Percentiles rank a stretch among this genome's conserved stretches.
Conservation (phyloP, 2,113 vertebrate genomes). For the Chloropsis hardwickii region DNA sequence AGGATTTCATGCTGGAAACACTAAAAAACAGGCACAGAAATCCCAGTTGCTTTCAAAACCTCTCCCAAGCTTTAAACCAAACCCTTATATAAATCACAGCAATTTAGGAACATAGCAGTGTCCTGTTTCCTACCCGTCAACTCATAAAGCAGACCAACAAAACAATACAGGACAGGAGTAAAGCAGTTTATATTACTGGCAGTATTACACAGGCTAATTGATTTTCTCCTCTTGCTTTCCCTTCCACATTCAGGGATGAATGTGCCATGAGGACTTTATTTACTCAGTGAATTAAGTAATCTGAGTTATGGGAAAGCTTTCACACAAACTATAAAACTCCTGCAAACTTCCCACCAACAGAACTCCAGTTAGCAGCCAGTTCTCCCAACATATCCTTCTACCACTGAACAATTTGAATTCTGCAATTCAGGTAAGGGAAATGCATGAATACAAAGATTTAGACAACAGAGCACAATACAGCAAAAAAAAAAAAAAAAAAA, state of each 20-base stretch:
- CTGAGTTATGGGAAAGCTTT: neutral
- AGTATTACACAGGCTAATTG: neutral
- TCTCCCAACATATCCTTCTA: neutral
- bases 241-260: neutral
- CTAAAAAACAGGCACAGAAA: neutral
- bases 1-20: neutral
- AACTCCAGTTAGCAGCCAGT: neutral
- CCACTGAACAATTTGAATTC: neutral
- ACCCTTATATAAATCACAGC: neutral
- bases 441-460: neutral
- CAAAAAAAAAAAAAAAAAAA: neutral
- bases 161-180: neutral
- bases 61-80: neutral
- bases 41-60: neutral
- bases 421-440: neutral
- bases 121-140: neutral
- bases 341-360: neutral
- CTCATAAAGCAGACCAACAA: neutral
- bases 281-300: conserved; percentile 59
- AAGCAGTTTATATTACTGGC: neutral
- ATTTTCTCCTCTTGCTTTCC: neutral
- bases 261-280: conserved; percentile 22
- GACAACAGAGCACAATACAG: neutral
- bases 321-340: neutral
- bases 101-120: neutral